Evolutionary conservation across 2,797 vertebrate genomes (phyloP), one percentile per base, ranked within the genome.

Genomic region (Synanceia verrucosa): DNA sequence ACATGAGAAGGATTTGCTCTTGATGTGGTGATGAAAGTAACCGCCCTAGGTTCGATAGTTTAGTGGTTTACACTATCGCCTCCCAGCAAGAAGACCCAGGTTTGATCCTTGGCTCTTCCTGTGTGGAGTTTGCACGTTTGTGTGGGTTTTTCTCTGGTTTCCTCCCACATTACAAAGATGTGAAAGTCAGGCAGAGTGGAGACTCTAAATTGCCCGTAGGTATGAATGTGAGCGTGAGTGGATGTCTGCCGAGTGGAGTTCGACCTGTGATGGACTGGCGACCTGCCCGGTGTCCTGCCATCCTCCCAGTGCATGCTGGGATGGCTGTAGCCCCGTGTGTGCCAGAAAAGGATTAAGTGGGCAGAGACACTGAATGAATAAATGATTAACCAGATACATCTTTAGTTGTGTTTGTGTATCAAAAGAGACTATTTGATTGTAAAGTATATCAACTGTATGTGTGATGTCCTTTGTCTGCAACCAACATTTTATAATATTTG

Each of bases 281-380:
- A 82, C 70, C 82, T 78, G 85, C 88, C 88, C 72, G 2, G 65
- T 78, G 79, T 83, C 77, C 85, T 79, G 78, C 84, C 80, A 70
- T 51, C 73, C 34, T 6, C 84, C 81, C 84, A 23, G 69, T 86
- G 83, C 75, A 88, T 87, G 85, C 79, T 85, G 85, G 85, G 83
- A 86, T 41, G 81, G 76, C 68, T 78, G 67, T 56, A 76, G 80
- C 79, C 70, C 76, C 80, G 70, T 78, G 76, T 86, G 70, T 73
- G 77, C 81, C 69, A 80, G 76, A 47, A 77, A 70, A 61, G 64
- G 78, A 83, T 87, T 63, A 78, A 62, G 76, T 78, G 70, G 70
- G 73, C 53, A 70, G 76, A 67, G 76, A 48, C 44, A 64, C 43
- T 73, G 48, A 71, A 82, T 75, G 75, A 73, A 78, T 81, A 73